These are phyloP conservation scores for Merops nubicus DNA, from an alignment of 2,113 vertebrate species.

Conservation along the genomic window DNA sequence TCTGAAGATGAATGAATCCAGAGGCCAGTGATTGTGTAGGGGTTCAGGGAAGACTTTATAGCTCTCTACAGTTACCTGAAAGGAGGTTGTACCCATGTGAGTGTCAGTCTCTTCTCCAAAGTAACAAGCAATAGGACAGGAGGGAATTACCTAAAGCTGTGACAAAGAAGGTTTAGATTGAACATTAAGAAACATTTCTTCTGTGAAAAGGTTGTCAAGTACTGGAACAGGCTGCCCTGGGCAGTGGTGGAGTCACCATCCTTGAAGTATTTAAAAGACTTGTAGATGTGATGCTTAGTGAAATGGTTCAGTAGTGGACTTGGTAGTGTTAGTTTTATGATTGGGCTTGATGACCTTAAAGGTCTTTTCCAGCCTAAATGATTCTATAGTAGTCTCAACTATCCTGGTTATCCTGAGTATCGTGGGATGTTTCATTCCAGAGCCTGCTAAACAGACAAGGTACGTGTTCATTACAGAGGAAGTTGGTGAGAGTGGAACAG, in stretches of 20 bases:
- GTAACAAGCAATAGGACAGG: background rate
- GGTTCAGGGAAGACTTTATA: background rate
- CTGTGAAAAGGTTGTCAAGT: background rate
- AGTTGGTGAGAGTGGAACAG: background rate
- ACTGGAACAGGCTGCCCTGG: background rate
- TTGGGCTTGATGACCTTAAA: background rate
- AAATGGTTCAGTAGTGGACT: background rate
- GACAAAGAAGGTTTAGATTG: background rate
- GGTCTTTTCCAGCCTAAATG: background rate
- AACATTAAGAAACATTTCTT: background rate
- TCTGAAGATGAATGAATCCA: background rate
- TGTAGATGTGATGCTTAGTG: background rate
- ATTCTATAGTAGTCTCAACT: background rate
- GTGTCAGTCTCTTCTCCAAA: background rate
- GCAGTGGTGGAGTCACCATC: background rate
- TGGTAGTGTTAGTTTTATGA: background rate
- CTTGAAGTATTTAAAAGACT: background rate
- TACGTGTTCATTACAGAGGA: background rate
- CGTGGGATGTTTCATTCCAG: background rate
- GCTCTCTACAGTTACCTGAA: background rate
- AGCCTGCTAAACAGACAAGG: background rate
- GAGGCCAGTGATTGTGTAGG: fast-evolving
- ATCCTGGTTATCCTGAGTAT: background rate
- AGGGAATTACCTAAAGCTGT: background rate
- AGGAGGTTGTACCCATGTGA: background rate